These are phyloP conservation scores for Megalops atlanticus DNA, from an alignment of 2,113 vertebrate species.

Conservation along the genomic window DNA sequence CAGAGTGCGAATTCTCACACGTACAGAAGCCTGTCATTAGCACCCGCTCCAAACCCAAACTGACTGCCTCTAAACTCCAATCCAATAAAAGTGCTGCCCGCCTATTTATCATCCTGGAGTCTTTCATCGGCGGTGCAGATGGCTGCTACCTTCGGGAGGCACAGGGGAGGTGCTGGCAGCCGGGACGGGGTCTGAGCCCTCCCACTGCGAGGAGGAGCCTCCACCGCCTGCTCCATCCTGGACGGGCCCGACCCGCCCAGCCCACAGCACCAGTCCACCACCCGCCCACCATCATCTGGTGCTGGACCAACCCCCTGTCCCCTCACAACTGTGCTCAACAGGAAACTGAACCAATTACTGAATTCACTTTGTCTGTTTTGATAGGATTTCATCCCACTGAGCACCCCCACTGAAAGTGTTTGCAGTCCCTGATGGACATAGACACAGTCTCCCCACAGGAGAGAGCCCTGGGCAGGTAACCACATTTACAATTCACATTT, in stretches of 20 bases:
- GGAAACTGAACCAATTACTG: not conserved
- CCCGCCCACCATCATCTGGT: not conserved
- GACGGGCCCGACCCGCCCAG: not conserved
- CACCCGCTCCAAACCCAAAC: conserved; percentile 73
- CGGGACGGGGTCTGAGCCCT: conserved; percentile 60
- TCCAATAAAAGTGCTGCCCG: conserved; percentile 78
- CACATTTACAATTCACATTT: no score
- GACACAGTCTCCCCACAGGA: not conserved
- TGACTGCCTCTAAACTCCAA: conserved; percentile 75
- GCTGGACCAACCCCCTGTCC: not conserved
- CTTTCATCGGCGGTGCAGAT: conserved; percentile 80
- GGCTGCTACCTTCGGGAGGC: conserved; percentile 76
- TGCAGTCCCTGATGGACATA: not conserved
- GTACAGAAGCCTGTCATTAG: conserved; percentile 76
- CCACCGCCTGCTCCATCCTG: conserved; percentile 37
- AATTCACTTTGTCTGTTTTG: not conserved
- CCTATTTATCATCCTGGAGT: conserved; percentile 81
- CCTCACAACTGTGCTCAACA: not conserved
- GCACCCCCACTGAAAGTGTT: not conserved
- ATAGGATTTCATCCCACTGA: not conserved
- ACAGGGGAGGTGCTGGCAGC: conserved; percentile 69
- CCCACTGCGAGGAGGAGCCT: conserved; percentile 61
- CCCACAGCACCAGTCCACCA: not conserved
- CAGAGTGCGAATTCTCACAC: conserved; percentile 33
- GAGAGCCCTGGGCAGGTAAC: not conserved